Evolutionary conservation across 1,140 invertebrate species (phyloP).

Genomic region (Caenorhabditis tropicalis): DNA sequence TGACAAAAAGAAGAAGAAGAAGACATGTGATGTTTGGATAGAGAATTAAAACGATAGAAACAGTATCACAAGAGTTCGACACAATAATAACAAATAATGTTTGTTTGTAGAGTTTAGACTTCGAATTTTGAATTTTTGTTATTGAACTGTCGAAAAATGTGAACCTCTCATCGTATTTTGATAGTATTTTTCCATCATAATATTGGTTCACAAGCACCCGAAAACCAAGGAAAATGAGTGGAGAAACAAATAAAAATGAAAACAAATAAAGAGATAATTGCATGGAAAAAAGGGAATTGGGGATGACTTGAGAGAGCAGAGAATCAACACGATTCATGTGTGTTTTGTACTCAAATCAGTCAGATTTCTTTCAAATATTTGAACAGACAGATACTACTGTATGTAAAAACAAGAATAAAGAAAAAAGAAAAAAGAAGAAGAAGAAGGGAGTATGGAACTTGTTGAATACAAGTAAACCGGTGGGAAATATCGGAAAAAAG

Average conservation of each 20-base stretch:
- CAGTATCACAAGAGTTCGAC: neutral
- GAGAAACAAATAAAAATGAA: neutral
- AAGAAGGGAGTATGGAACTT: neutral
- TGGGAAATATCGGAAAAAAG: constrained; percentile 14
- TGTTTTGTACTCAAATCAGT: constrained; percentile 15
- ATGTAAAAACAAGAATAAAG: neutral
- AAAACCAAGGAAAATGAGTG: neutral
- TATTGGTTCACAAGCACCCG: neutral
- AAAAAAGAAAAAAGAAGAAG: neutral
- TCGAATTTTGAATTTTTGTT: neutral
- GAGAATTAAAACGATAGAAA: neutral
- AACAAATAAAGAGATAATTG: constrained; percentile 4
- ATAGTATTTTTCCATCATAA: neutral
- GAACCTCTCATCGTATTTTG: neutral
- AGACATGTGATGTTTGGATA: neutral
- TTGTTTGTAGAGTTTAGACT: neutral
- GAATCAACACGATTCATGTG: neutral
- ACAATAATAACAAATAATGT: neutral
- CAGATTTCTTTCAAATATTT: constrained; percentile 32
- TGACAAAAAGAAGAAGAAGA: no score
- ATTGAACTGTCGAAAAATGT: neutral
- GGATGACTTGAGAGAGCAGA: constrained; percentile 6
- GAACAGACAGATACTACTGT: constrained; percentile 28
- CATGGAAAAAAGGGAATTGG: neutral
- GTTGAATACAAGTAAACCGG: neutral